These are phyloP conservation scores for Caranx melampygus DNA, from an alignment of 2,113 vertebrate species.

Conservation along the genomic window DNA sequence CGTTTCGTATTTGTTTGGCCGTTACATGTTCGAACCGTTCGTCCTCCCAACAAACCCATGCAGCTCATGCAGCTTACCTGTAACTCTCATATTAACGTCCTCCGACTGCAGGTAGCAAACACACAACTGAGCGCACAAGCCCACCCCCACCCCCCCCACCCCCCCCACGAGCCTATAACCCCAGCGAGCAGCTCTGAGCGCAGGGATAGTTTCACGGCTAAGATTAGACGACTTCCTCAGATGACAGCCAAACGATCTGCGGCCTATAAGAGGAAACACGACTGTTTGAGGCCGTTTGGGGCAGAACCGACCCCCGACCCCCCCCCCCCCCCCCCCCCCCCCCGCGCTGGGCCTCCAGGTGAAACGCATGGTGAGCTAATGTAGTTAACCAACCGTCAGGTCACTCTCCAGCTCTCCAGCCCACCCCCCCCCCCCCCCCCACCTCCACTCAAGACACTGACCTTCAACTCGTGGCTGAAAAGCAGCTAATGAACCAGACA, in stretches of 20 bases:
- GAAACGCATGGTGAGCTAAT: slow-evolving; percentile 21
- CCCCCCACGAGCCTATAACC: slow-evolving; percentile 31
- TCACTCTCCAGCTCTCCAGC: neutral
- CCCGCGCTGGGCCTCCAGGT: slow-evolving; percentile 64
- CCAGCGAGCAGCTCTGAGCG: slow-evolving; percentile 21
- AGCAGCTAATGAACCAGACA: slow-evolving; percentile 30
- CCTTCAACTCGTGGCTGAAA: slow-evolving; percentile 20
- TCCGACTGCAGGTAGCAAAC: slow-evolving; percentile 63
- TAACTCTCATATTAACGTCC: slow-evolving; percentile 77
- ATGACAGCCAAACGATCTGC: slow-evolving; percentile 81
- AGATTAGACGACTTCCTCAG: slow-evolving; percentile 85
- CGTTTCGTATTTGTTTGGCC: neutral
- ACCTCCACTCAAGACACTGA: neutral
- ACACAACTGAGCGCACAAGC: slow-evolving; percentile 27
- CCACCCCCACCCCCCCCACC: no score
- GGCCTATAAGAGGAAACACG: slow-evolving; percentile 82
- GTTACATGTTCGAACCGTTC: accelerated
- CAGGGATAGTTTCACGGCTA: slow-evolving; percentile 76
- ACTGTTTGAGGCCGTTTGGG: slow-evolving; percentile 56
- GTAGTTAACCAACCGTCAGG: slow-evolving; percentile 2
- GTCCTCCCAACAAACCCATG: accelerated
- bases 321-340: slow-evolving; percentile 12
- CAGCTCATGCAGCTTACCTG: slow-evolving; percentile 71
- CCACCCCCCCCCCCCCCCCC: neutral
- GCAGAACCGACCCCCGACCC: slow-evolving; percentile 23